A percentile compares a stretch with the other conserved stretches of the same genome.
These are phyloP conservation scores for Antrozous pallidus DNA, from an alignment of 2,797 vertebrate species.

Conservation along the genomic window DNA sequence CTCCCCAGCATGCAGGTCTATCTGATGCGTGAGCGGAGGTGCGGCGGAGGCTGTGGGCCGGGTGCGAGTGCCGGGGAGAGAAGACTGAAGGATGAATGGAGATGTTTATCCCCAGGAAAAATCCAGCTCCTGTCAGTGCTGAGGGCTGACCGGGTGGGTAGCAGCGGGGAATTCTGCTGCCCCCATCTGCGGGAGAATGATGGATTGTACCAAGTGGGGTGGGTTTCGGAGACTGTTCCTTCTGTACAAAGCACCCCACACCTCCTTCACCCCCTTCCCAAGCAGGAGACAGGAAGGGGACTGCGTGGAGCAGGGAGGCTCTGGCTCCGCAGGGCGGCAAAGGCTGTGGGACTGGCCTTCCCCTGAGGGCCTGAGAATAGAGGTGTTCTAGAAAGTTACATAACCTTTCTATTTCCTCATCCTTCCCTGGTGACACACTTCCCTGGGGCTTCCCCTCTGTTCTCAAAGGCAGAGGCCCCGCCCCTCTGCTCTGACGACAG, in stretches of 20 bases:
- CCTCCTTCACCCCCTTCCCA: not conserved
- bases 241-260: not conserved
- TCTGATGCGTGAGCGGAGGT: not conserved
- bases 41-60: not conserved
- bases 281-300: not conserved
- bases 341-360: accelerated
- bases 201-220: not conserved
- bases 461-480: not conserved
- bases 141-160: not conserved
- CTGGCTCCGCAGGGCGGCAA: accelerated
- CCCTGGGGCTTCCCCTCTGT: not conserved
- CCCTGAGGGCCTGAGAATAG: not conserved
- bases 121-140: not conserved
- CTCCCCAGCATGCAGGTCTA: not conserved
- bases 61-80: too few species aligned
- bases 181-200: not conserved
- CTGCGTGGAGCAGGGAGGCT: not conserved
- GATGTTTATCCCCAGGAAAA: not conserved
- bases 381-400: not conserved
- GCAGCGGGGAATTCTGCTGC: too few species aligned
- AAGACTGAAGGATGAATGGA: accelerated
- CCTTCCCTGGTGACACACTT: not conserved
- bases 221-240: not conserved
- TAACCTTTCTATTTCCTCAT: not conserved
- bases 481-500: not conserved